Base-by-base conservation (phyloP, 1,140 invertebrate species). In the Drosophila kikkawai region DNA sequence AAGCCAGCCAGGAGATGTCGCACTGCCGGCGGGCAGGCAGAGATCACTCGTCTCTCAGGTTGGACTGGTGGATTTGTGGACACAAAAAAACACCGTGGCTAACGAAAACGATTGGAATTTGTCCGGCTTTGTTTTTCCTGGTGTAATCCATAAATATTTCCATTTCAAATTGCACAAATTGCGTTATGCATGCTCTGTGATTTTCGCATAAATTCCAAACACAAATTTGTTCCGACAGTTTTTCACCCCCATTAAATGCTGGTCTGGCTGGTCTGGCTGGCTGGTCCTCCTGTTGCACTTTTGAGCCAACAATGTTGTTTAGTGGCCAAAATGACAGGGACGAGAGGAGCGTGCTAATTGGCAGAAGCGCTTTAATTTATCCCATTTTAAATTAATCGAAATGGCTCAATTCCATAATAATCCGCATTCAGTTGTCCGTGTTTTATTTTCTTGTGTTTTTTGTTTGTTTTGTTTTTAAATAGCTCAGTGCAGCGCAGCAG, bases 131-230 rank as follows among this genome's bases (percentile, higher is more conserved):
- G 48, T 74, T 61, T 55, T 42, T 51, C 53, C 22, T 63, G 32
- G 64, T 75, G 68, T 67, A 63, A 63, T 76, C 48, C 65, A 81
- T 71, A 75, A 82, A 79, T 78, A 82, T 83, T 83, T 82, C 53
- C 65, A 48, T 60, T 78, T 78, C 64, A 75, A 68, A 74, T 66
- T 67, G 64, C 42, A 50, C 36, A 51, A 69, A 69, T 73, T 73
- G 67, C 69, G 51, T 66, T 42, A 59, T 80, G 78, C 48, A 83
- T 71, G 66, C 53, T 57, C 37, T 45, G 44, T 84, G 77, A 83
- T 77, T 77, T 65, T 53, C 36, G 64, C 76, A 83, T 83, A 80
- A 83, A 83, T 83, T 80, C 56, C 44, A 61, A 67, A 68, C 68
- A 60, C 26, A 50, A 82, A 74, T 78, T 74, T 42, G 48, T 37